Base-by-base conservation (phyloP, 1,140 invertebrate genomes). In the Drosophila micromelanica region DNA sequence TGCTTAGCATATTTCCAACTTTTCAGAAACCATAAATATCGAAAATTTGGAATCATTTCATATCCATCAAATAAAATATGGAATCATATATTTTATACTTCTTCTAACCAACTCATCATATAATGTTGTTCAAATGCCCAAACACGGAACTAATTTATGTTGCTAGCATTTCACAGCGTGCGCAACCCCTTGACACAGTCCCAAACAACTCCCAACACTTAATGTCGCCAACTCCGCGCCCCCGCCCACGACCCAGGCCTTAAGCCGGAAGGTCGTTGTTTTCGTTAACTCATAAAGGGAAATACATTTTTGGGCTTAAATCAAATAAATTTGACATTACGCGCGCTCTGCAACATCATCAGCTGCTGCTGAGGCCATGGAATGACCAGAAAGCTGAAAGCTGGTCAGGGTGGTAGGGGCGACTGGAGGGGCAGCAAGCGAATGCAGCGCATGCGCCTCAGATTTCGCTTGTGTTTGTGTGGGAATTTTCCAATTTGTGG, bases 341-440 rank as follows among this genome's bases (percentile, higher is more conserved):
- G 76, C 80, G 80, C 80, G 80, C 76, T 84, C 49, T 55, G 46
- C 62, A 54, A 52, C 55, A 73, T 61, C 51, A 82, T 67, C 80
- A 76, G 79, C 80, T 86, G 76, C 79, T 78, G 76, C 72, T 75
- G 57, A 38, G 43, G 43, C 48, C 43, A 43, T 78, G 62, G 57
- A 68, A 70, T 42, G 5, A 27, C 13, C 11, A 46, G 49, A 6
- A 52, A 32, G 60, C 15, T 45, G 60, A 27, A 51, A 69, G 11
- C 1, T 9, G 13, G 8, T 11, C 20, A 12, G 46, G 15, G 12
- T 15, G 12, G 11, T 17, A 17, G 15, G 12, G 11, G 23, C 4
- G 30, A 1, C 5, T 30, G 46, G 2, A 15, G 20, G 13, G 60
- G 32, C 5, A 35, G 5, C 1, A 30, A 13, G 30, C 9, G 11